Evolutionary conservation across 2,113 vertebrate species (phyloP).

Genomic region (Charina bottae): DNA sequence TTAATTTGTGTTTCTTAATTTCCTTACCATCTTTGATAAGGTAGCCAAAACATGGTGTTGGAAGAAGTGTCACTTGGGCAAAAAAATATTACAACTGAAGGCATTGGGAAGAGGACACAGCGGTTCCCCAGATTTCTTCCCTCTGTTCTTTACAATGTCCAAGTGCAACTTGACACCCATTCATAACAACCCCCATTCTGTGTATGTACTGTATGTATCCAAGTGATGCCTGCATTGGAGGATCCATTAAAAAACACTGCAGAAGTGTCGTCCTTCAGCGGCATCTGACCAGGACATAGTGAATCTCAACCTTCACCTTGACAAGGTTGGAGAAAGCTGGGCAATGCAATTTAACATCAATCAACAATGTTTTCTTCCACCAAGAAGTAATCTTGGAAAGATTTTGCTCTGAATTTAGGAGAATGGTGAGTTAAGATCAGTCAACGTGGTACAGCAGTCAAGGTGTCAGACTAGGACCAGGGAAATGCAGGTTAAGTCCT

Average conservation of each 20-base stretch:
- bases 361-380: not conserved
- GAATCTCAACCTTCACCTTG: not conserved
- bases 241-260: not conserved
- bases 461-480: too few relatives aligned
- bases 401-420: not conserved
- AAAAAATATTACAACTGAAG: not conserved
- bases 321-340: conserved; percentile 7
- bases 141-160: not conserved
- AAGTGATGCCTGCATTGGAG: not conserved
- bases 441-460: not conserved
- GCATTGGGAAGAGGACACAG: not conserved
- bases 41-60: not conserved
- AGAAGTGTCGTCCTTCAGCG: not conserved
- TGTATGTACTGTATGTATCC: not conserved
- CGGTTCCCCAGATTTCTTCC: not conserved
- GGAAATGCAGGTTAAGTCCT: too few relatives aligned
- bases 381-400: too few relatives aligned
- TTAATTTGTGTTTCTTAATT: not conserved
- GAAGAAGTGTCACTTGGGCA: not conserved
- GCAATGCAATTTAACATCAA: not conserved
- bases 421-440: not conserved
- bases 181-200: not conserved
- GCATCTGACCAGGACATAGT: conserved; percentile 2
- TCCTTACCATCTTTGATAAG: not conserved
- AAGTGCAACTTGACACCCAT: not conserved